A percentile compares a stretch with the other conserved stretches of the same genome.
Conservation (phyloP, 1,140 invertebrate species). For the Kradibia gibbosae region DNA sequence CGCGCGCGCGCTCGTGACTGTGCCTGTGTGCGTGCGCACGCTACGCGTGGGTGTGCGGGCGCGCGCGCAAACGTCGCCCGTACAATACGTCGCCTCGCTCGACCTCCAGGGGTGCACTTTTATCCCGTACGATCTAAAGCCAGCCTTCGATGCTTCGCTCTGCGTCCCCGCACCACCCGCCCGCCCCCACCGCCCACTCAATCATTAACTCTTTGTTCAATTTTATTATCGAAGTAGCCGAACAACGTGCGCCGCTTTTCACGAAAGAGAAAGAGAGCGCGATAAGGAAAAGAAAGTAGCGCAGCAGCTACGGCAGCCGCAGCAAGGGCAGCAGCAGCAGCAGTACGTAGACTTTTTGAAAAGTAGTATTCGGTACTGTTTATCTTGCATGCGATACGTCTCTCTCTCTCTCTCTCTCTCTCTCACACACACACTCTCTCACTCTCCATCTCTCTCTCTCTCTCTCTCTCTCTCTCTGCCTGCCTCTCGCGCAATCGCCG, state of each 20-base stretch:
- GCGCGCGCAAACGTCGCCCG: not conserved
- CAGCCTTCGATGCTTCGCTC: not conserved
- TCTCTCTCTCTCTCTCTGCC: not conserved
- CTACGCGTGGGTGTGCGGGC: not conserved
- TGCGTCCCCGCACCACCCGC: no score
- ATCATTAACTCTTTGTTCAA: not conserved
- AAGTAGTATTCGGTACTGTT: not conserved
- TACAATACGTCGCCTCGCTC: not conserved
- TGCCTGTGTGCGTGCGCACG: not conserved
- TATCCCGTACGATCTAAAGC: not conserved
- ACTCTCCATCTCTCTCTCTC: slow-evolving; percentile 6
- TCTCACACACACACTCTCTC: not conserved
- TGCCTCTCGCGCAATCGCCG: not conserved
- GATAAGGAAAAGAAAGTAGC: slow-evolving; percentile 33
- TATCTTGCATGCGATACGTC: slow-evolving; percentile 11
- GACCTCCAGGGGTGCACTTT: slow-evolving; percentile 25
- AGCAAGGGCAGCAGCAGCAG: no score
- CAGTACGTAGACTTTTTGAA: no score
- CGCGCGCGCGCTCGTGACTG: not conserved
- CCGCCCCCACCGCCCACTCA: no score
- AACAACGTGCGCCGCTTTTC: not conserved
- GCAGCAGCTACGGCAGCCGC: not conserved
- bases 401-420: slow-evolving; percentile 15
- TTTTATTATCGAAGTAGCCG: not conserved
- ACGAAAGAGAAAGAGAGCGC: not conserved